Evolutionary conservation across 2,797 vertebrate species (phyloP), one percentile per base, ranked within the genome.

Genomic region (Australoheros facetus): DNA sequence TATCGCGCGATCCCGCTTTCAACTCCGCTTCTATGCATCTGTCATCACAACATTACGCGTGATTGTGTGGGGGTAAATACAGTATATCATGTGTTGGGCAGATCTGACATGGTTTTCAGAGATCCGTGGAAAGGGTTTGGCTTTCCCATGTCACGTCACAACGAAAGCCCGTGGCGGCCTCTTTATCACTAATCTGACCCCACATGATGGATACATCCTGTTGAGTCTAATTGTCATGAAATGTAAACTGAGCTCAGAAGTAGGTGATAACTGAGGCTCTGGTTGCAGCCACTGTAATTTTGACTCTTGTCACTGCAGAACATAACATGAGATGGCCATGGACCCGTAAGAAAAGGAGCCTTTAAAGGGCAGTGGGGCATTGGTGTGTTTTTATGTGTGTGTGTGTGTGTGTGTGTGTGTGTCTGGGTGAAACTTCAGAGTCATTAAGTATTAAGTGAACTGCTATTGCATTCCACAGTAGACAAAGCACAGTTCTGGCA

Each of bases 381-480:
- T 45, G 2, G 14, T 57, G 42, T 56, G 39, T 73, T 62, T 37
- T 37, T 37, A 32, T 30, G 28, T 30, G 58, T 56, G 77, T 77
- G 69, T 55, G 70, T 60, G 55, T 56, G 77, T 79, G 70, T 62
- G 58, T 56, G 77, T 79, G 73, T 62, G 73, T 66, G 72, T 56
- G 82, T 78, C 42, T 88, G 87, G 73, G 74, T 85, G 81, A 92
- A 92, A 89, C 89, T 87, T 91, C 86, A 86, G 88, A 90, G 85
- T 89, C 92, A 93, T 94, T 92, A 92, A 93, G 88, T 92, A 93
- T 95, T 94, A 93, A 93, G 84, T 64, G 77, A 88, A 84, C 78
- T 56, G 81, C 86, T 91, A 87, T 92, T 87, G 88, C 86, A 83
- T 94, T 90, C 90, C 91, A 89, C 84, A 53, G 87, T 88, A 91